A percentile compares a stretch with the other conserved stretches of the same genome.
phyloP scores from a whole-genome alignment of 1,140 invertebrate species.

The Kradibia gibbosae region DNA sequence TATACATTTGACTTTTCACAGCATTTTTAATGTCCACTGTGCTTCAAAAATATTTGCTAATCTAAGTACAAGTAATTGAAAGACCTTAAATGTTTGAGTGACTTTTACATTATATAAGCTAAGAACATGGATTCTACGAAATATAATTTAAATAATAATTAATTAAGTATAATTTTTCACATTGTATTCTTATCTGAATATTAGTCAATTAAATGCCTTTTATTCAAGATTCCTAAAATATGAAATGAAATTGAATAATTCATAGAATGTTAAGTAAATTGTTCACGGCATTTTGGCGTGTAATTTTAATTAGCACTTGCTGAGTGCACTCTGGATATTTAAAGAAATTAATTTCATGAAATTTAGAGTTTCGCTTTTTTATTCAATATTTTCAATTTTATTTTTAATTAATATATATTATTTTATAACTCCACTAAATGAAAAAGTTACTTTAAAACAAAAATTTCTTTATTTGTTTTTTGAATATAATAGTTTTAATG shows the following conservation, averaged over 20 bases:
- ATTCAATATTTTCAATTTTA: not conserved
- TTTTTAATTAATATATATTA: not conserved
- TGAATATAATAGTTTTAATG: no score
- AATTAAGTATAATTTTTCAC: not conserved
- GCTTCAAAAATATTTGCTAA: not conserved
- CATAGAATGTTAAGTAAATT: not conserved
- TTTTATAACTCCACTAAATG: no score
- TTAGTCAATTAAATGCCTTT: not conserved
- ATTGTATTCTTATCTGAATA: not conserved
- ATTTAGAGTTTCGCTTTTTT: not conserved
- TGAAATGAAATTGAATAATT: not conserved
- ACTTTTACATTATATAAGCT: no score
- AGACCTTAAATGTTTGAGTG: no score
- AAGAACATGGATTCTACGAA: not conserved
- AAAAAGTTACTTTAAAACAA: no score
- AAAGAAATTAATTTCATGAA: slow-evolving; percentile 9
- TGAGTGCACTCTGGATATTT: not conserved
- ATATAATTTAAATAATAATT: not conserved
- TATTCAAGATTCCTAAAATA: not conserved
- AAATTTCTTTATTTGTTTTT: no score
- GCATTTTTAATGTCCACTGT: no score
- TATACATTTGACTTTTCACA: not conserved
- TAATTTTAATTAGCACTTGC: not conserved
- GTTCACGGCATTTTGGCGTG: not conserved
- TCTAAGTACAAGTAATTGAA: no score